A percentile compares a stretch with the other conserved stretches of the same genome.
phyloP scores from a whole-genome alignment of 92 coral and sea anemone genomes.

The Porites evermanni region DNA sequence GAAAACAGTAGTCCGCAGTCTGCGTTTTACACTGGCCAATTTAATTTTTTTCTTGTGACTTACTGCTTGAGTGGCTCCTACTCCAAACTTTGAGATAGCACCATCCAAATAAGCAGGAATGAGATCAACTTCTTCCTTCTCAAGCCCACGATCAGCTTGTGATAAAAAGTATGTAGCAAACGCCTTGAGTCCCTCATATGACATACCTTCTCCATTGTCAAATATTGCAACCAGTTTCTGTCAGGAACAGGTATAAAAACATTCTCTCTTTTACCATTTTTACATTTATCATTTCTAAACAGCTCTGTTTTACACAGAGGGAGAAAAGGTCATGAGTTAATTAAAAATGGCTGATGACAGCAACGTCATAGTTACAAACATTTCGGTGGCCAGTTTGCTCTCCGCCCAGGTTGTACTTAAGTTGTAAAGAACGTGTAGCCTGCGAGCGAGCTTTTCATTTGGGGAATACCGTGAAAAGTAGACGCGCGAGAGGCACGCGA shows the following conservation, averaged over 20 bases:
- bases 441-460: too few relatives aligned
- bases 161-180: slow-evolving; percentile 91
- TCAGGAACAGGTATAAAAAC: background rate
- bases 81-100: slow-evolving; percentile 87
- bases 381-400: too few relatives aligned
- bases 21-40: background rate
- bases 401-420: too few relatives aligned
- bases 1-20: too few relatives aligned
- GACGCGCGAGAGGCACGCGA: too few relatives aligned
- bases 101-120: slow-evolving; percentile 87
- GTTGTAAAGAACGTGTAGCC: too few relatives aligned
- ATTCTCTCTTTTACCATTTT: background rate
- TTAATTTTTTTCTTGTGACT: background rate
- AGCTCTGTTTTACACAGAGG: background rate
- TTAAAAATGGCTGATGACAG: too few relatives aligned
- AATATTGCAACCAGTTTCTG: slow-evolving; percentile 83
- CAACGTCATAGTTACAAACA: too few relatives aligned
- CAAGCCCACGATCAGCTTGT: slow-evolving; percentile 87
- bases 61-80: slow-evolving; percentile 92
- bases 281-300: background rate
- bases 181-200: slow-evolving; percentile 88
- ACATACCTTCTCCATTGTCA: slow-evolving; percentile 94
- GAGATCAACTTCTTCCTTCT: slow-evolving; percentile 71
- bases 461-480: too few relatives aligned
- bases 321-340: too few relatives aligned